phyloP scores from a whole-genome alignment of 2,888 invertebrate species.

The Auanema freiburgensis region DNA sequence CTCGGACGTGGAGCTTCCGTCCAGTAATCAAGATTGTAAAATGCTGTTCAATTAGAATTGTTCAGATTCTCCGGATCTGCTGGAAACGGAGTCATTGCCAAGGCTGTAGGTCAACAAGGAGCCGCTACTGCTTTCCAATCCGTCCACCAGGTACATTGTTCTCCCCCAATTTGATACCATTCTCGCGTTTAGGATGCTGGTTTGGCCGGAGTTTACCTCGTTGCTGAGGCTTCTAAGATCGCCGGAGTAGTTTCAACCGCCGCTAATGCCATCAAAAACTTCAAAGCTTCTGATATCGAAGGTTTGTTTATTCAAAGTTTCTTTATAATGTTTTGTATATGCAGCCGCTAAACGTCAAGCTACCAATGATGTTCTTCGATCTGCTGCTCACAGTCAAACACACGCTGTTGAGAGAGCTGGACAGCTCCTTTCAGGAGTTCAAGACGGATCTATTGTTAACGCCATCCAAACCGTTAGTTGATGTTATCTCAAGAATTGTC shows the following conservation, averaged over 20 bases:
- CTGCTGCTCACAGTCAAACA: slow-evolving; percentile 27
- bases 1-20: slow-evolving; percentile 34
- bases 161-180: background rate
- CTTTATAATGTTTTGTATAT: slow-evolving; percentile 8
- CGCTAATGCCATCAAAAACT: slow-evolving; percentile 41
- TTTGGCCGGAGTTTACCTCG: slow-evolving; percentile 55
- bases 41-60: no score
- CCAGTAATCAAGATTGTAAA: slow-evolving; percentile 16
- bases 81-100: slow-evolving; percentile 25
- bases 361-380: slow-evolving; percentile 31
- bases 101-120: slow-evolving; percentile 23
- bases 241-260: slow-evolving; percentile 37
- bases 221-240: slow-evolving; percentile 39
- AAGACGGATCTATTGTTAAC: slow-evolving; percentile 29
- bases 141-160: slow-evolving; percentile 20
- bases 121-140: slow-evolving; percentile 36
- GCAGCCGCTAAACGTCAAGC: slow-evolving; percentile 34
- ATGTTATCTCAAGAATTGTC: background rate
- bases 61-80: slow-evolving; percentile 26
- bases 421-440: slow-evolving; percentile 27
- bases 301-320: slow-evolving; percentile 8
- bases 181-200: slow-evolving; percentile 33
- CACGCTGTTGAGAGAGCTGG: slow-evolving; percentile 31
- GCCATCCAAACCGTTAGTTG: slow-evolving; percentile 20
- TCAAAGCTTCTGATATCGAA: slow-evolving; percentile 38